Conservation (phyloP, 2,797 vertebrate species). For the Glyptemys insculpta region DNA sequence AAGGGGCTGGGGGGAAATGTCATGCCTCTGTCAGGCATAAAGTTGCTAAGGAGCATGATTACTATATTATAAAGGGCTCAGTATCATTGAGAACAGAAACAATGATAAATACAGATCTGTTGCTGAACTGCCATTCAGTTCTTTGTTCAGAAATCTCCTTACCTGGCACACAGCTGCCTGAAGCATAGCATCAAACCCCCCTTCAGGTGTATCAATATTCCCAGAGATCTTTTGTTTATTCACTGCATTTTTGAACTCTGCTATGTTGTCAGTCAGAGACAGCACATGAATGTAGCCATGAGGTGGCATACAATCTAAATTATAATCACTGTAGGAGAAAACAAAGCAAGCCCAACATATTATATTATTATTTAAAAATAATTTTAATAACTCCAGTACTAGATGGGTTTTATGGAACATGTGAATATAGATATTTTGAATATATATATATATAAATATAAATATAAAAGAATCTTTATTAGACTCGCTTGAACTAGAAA, state of each 20-base stretch:
- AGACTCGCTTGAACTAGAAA: not conserved
- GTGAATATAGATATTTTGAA: not conserved
- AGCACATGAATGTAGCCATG: constrained; percentile 96
- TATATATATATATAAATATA: no score
- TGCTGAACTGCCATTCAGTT: not conserved
- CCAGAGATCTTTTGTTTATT: constrained; percentile 95
- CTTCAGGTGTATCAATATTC: constrained; percentile 98
- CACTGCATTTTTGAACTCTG: constrained; percentile 93
- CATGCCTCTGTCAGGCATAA: not conserved
- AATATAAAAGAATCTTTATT: not conserved
- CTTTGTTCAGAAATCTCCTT: constrained; percentile 38
- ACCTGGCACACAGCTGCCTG: constrained; percentile 97
- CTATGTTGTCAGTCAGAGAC: constrained; percentile 92
- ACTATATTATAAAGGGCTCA: not conserved
- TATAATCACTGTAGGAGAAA: constrained; percentile 86
- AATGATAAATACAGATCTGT: accelerated
- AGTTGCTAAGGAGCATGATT: not conserved
- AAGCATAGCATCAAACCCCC: constrained; percentile 96
- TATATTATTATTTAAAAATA: constrained; percentile 31
- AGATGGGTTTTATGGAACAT: not conserved
- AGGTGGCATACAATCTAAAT: constrained; percentile 93
- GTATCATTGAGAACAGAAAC: not conserved
- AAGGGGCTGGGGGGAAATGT: not conserved
- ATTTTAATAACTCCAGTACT: not conserved
- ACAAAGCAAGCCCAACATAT: constrained; percentile 26